Base-by-base conservation (phyloP, 2,888 invertebrate genomes). In the Vesta saturnalis region DNA sequence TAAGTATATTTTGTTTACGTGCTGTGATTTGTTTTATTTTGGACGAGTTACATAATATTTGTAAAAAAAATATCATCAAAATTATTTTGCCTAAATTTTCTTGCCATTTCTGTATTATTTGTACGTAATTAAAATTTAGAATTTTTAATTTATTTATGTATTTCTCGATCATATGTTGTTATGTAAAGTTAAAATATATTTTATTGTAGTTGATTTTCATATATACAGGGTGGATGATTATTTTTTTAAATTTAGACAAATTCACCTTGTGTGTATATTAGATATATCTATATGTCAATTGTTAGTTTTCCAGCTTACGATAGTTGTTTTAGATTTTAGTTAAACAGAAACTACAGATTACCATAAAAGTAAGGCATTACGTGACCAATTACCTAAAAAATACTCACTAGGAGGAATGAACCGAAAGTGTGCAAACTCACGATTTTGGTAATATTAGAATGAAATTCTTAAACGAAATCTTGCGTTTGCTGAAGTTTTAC, bases 91-190 rank as follows among this genome's bases (percentile, higher is more conserved):
- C 82, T 81, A 82, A 82, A 82, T 79, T 81, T 81, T 84, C 84
- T 84, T 84, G 84, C 84, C 84, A 84, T 84, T 83, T 82, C 83
- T 83, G 83, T 83, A 83, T 82, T 83, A 82, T 81, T 77, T 73
- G 68, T 72, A 67, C 72, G 77, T 78, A 77, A 71, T 73, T 71
- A 70, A 74, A 79, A 74, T 71, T 76, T 71, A 64, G 66, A 70
- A 64, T 67, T 62, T 64, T 61, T 69, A 70, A 71, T 72, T 72
- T 71, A 72, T 73, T 72, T 69, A 67, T 73, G 58, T 39, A 39
- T 39, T 66, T 69, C 60, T 61, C 64, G 64, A 64, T 57, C 60
- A 57, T 23, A 63, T 54, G 60, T 70, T 72, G 71, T 71, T 71
- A 64, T 69, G 71, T 71, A 68, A 71, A 66, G 65, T 64, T 46